phyloP scores from a whole-genome alignment of 2,113 vertebrate species.

The Callorhinus ursinus region DNA sequence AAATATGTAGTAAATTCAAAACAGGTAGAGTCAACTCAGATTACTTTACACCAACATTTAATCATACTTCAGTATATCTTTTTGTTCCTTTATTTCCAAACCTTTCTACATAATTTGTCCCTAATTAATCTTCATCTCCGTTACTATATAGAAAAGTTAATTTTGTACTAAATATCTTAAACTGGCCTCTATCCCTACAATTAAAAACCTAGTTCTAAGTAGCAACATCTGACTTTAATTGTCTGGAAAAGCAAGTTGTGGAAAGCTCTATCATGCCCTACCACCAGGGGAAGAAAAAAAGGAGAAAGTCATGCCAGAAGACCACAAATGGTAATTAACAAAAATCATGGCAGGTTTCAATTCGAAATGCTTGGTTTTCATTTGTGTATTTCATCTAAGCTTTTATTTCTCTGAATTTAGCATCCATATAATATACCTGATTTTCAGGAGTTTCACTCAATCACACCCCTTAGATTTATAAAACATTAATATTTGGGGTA shows the following conservation, averaged over 20 bases:
- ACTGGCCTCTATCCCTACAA: neutral
- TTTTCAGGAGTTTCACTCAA: neutral
- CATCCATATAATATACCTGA: neutral
- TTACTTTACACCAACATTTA: neutral
- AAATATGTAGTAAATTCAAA: slow-evolving; percentile 20
- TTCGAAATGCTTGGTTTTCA: slow-evolving; percentile 42
- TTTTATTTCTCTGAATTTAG: slow-evolving; percentile 34
- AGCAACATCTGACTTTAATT: slow-evolving; percentile 43
- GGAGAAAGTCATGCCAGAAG: neutral
- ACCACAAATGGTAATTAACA: slow-evolving; percentile 52
- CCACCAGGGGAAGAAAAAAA: neutral
- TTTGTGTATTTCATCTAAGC: neutral
- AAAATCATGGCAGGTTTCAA: slow-evolving; percentile 38
- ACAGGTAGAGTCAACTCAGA: neutral
- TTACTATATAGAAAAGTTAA: slow-evolving; percentile 22
- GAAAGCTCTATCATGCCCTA: slow-evolving; percentile 7
- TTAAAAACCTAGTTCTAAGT: neutral
- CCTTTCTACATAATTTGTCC: neutral
- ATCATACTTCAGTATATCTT: neutral
- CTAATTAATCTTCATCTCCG: slow-evolving; percentile 1
- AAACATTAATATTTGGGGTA: slow-evolving; percentile 37
- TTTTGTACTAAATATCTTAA: slow-evolving; percentile 35
- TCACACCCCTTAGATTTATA: neutral
- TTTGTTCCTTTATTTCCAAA: slow-evolving; percentile 47
- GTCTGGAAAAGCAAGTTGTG: neutral